Evolutionary conservation across 2,113 vertebrate species (phyloP).

Genomic region (Carassius gibelio): DNA sequence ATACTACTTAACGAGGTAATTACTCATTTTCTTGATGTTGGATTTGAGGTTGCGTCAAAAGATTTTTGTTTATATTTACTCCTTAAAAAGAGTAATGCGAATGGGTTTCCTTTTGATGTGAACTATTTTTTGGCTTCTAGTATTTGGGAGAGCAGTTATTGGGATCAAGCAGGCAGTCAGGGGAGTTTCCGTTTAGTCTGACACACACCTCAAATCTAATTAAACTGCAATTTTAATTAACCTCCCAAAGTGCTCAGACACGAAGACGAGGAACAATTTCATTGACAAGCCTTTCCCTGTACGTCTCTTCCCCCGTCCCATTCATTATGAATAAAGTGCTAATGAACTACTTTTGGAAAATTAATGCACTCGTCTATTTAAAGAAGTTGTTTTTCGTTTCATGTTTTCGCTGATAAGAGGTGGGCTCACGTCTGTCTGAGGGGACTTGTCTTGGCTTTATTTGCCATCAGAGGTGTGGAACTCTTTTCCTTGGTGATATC

Average conservation of each 20-base stretch:
- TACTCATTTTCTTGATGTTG: background rate
- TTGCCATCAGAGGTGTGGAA: conserved; percentile 50
- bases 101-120: conserved; percentile 49
- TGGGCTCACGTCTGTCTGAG: conserved; percentile 12
- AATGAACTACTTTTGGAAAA: conserved; percentile 66
- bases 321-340: conserved; percentile 63
- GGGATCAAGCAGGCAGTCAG: conserved; percentile 45
- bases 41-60: conserved; percentile 20
- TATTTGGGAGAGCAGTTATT: conserved; percentile 52
- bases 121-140: conserved; percentile 43
- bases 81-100: background rate
- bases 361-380: conserved; percentile 59
- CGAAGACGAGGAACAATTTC: conserved; percentile 47
- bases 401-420: conserved; percentile 50
- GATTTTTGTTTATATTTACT: conserved; percentile 33
- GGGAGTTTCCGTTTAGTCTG: conserved; percentile 51
- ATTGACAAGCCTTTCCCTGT: conserved; percentile 55
- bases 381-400: conserved; percentile 58
- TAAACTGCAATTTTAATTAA: conserved; percentile 61
- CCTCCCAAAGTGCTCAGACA: conserved; percentile 54
- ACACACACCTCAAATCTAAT: conserved; percentile 61
- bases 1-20: background rate
- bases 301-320: conserved; percentile 43
- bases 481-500: conserved; percentile 44
- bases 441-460: conserved; percentile 49